Conservation (phyloP, 2,113 vertebrate genomes). For the Polypterus bichir region DNA sequence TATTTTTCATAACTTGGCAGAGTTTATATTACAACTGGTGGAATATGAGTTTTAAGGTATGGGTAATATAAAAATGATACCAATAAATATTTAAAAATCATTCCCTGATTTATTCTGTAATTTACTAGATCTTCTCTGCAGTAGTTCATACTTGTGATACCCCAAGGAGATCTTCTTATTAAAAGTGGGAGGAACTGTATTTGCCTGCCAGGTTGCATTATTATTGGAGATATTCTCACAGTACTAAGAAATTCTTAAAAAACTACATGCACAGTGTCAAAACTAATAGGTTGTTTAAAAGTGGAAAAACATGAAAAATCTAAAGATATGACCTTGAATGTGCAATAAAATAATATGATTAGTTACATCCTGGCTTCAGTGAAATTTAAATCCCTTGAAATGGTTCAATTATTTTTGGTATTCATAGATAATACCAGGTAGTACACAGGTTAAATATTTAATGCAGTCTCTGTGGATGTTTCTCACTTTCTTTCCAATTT, state of each 20-base stretch:
- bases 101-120: no score
- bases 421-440: slow-evolving; percentile 1
- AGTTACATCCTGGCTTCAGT: neutral
- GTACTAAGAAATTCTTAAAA: neutral
- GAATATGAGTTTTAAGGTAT: neutral
- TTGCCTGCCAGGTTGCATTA: neutral
- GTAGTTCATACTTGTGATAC: no score
- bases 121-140: no score
- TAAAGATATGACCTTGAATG: slow-evolving; percentile 2
- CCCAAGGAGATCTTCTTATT: no score
- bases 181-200: no score
- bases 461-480: neutral
- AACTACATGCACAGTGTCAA: neutral
- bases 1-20: no score
- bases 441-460: slow-evolving; percentile 2
- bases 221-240: neutral
- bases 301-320: neutral
- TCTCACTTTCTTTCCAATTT: slow-evolving; percentile 1
- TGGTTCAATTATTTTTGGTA: neutral
- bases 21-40: no score
- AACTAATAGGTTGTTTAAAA: neutral
- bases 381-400: slow-evolving; percentile 4
- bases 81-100: neutral
- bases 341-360: neutral
- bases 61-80: neutral